Conservation (phyloP, 2,888 invertebrate genomes). For the Himalopsyche kuldschensis region DNA sequence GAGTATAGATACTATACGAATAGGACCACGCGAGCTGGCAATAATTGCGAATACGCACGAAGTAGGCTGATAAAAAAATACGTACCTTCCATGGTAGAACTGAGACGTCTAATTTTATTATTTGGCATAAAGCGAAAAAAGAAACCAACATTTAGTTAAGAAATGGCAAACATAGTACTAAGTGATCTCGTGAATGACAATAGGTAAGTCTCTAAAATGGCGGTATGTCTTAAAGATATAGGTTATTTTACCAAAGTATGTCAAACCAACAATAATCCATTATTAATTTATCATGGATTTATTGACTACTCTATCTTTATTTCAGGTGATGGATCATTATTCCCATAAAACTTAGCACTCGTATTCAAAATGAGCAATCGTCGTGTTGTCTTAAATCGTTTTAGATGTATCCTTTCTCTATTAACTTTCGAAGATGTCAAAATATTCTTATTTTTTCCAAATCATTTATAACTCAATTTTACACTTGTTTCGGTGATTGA, state of each 20-base stretch:
- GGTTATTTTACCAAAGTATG: slow-evolving; percentile 22
- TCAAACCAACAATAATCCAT: slow-evolving; percentile 7
- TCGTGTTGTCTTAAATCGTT: not conserved
- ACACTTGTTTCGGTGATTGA: not conserved
- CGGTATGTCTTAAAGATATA: slow-evolving; percentile 24
- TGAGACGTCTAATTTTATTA: not conserved
- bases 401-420: not conserved
- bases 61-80: not conserved
- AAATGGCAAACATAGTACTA: slow-evolving; percentile 48
- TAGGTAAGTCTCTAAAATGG: slow-evolving; percentile 43
- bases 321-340: not conserved
- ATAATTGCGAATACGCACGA: not conserved
- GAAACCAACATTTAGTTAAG: not conserved
- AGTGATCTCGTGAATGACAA: slow-evolving; percentile 47
- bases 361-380: not conserved
- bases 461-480: not conserved
- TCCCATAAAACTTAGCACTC: not conserved
- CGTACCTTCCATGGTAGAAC: not conserved
- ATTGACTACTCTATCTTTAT: not conserved
- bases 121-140: not conserved
- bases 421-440: not conserved
- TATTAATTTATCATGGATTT: not conserved
- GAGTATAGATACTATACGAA: too few species aligned
- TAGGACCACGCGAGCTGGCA: not conserved
- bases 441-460: not conserved